Base-by-base conservation (phyloP, 2,888 invertebrate genomes). In the Rhagonycha lutea region DNA sequence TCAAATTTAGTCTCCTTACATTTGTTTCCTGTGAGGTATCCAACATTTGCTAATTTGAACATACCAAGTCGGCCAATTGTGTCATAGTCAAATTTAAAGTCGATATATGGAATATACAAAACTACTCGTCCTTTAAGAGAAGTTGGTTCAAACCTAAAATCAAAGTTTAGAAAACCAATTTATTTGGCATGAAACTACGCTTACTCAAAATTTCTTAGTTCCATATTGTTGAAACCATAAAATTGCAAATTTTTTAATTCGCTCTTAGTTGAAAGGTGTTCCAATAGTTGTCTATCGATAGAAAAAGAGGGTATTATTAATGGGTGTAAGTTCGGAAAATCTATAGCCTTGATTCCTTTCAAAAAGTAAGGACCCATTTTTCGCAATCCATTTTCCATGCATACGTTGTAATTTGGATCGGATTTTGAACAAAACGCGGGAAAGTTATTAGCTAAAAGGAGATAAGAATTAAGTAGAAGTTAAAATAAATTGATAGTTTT, bases 321-420 rank as follows among this genome's bases (percentile, higher is more conserved):
- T 12, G 73, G 73, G 24, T 69, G 18, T 8, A 73, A 11, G 2
- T 23, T 29, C 1, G 73, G 73, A 24, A 73, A 26, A 14, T 73
- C 69, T 12, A 73, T 12, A n/a, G 68, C 68, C 12, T 23, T 28
- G 14, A 73, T 28, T 4, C 73, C 73, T 24, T 73, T 73, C 11
- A 73, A 3, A 10, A 73, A 24, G 28, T 62, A 28, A 14, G 73
- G 69, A 14, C 24, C 69, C 8, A 69, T 29, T 32, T 32, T 61
- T 3, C 23, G 23, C 0, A 73, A 18, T 7, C n/a, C 14, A 0
- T 62, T 62, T 14, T 14, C 4, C n/a, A 63, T 23, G 28, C 73
- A 73, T n/a, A 62, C 68, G 18, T n/a, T 73, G 47, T 69, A 73
- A 14, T 69, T 62, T 23, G 29, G 10, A 8, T 32, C 62, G 9